Conservation (phyloP, 2,797 vertebrate species). For the Pseudochromis fuscus region DNA sequence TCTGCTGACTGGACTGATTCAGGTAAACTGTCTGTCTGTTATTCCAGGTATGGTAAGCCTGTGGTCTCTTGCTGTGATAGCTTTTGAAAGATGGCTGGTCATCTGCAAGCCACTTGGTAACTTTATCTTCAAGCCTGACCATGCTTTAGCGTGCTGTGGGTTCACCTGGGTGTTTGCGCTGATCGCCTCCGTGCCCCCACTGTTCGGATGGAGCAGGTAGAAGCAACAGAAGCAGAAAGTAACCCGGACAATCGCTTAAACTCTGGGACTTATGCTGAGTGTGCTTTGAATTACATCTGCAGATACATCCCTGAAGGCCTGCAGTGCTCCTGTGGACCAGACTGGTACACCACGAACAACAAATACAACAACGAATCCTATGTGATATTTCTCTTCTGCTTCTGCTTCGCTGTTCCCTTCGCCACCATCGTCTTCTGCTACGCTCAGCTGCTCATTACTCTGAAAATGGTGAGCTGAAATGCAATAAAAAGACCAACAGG, state of each 20-base stretch:
- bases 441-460: slow-evolving; percentile 82
- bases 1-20: not conserved
- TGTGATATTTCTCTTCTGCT: slow-evolving; percentile 86
- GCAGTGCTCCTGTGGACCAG: slow-evolving; percentile 85
- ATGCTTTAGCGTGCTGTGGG: slow-evolving; percentile 78
- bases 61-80: slow-evolving; percentile 84
- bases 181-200: slow-evolving; percentile 76
- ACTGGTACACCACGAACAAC: slow-evolving; percentile 84
- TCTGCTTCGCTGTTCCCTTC: slow-evolving; percentile 86
- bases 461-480: slow-evolving; percentile 65
- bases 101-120: slow-evolving; percentile 84
- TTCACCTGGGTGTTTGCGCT: slow-evolving; percentile 78
- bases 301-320: slow-evolving; percentile 81
- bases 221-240: slow-evolving; percentile 23
- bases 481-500: too few species aligned
- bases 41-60: slow-evolving; percentile 83
- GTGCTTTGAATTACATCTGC: not conserved
- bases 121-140: slow-evolving; percentile 81
- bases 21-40: not conserved
- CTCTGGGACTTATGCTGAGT: not conserved
- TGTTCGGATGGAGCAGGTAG: slow-evolving; percentile 87
- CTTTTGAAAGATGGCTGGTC: slow-evolving; percentile 83
- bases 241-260: too few species aligned
- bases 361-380: slow-evolving; percentile 85
- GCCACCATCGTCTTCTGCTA: slow-evolving; percentile 84